Evolutionary conservation across 2,113 vertebrate species (phyloP).

Genomic region (Datnioides undecimradiatus): DNA sequence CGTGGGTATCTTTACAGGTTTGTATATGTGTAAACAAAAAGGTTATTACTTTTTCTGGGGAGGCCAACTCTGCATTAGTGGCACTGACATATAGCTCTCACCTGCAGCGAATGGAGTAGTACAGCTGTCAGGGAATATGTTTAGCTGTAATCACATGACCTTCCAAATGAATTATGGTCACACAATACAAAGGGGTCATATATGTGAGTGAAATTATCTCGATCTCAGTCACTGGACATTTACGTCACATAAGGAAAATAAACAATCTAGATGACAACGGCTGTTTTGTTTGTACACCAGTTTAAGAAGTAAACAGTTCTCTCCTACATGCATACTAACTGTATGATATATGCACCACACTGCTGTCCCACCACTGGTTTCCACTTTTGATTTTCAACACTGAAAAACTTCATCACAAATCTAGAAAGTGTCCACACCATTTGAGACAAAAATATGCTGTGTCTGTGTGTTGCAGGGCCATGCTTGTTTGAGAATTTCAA

Average conservation of each 20-base stretch:
- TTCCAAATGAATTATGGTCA: neutral
- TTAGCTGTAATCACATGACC: neutral
- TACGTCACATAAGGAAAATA: neutral
- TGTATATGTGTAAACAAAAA: neutral
- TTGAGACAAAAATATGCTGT: neutral
- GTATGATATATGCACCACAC: conserved; percentile 5
- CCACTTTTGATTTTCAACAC: conserved; percentile 18
- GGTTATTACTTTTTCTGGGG: neutral
- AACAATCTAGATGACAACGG: neutral
- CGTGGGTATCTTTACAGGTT: neutral
- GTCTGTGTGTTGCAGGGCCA: conserved; percentile 1
- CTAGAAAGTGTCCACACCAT: neutral
- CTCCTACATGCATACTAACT: conserved; percentile 1
- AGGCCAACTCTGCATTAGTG: too few species aligned
- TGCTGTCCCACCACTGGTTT: neutral
- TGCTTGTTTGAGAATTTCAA: conserved; percentile 26
- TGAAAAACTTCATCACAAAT: neutral
- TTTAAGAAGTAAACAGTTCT: conserved; percentile 7
- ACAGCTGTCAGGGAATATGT: neutral
- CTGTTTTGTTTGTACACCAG: neutral
- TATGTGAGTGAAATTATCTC: neutral
- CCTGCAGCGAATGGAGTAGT: neutral
- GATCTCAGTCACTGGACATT: neutral
- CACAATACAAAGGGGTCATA: neutral
- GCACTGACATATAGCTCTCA: neutral